These are phyloP conservation scores for Podarcis cretensis DNA, from an alignment of 2,113 vertebrate genomes.

Conservation along the genomic window DNA sequence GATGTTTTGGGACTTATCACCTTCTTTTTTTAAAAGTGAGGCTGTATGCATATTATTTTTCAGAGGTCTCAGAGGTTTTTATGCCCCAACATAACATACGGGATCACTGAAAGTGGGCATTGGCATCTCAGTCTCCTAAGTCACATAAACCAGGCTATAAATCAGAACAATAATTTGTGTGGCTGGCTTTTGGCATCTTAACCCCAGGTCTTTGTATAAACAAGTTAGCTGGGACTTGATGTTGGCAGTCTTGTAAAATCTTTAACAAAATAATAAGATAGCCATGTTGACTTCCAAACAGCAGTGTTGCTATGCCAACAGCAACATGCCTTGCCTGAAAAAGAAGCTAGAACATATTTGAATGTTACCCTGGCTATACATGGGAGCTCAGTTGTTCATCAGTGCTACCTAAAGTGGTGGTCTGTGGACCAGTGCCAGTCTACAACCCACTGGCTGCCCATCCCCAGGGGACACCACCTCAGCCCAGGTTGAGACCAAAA, in stretches of 20 bases:
- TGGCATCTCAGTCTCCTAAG: conserved; percentile 1
- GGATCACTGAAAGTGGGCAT: neutral
- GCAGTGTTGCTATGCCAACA: conserved; percentile 57
- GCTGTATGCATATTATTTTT: neutral
- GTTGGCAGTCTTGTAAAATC: conserved; percentile 51
- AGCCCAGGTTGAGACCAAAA: too few species aligned
- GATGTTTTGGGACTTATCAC: too few species aligned
- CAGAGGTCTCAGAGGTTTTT: neutral
- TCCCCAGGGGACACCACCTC: too few species aligned
- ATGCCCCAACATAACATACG: conserved; percentile 4
- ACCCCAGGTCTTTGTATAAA: conserved; percentile 41
- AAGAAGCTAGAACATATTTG: conserved; percentile 39
- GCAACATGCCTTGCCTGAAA: conserved; percentile 51
- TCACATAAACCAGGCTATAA: neutral
- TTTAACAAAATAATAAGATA: conserved; percentile 59
- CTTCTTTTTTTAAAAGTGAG: neutral
- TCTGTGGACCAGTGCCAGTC: too few species aligned
- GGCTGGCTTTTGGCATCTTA: conserved; percentile 31
- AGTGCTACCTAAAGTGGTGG: too few species aligned
- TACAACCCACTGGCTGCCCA: too few species aligned
- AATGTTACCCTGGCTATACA: neutral
- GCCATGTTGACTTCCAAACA: conserved; percentile 53
- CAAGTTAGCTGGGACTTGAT: conserved; percentile 39
- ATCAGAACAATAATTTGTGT: conserved; percentile 18
- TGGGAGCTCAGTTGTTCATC: neutral